Evolutionary conservation across 2,888 invertebrate genomes (phyloP).

Genomic region (Brachycybe producta): DNA sequence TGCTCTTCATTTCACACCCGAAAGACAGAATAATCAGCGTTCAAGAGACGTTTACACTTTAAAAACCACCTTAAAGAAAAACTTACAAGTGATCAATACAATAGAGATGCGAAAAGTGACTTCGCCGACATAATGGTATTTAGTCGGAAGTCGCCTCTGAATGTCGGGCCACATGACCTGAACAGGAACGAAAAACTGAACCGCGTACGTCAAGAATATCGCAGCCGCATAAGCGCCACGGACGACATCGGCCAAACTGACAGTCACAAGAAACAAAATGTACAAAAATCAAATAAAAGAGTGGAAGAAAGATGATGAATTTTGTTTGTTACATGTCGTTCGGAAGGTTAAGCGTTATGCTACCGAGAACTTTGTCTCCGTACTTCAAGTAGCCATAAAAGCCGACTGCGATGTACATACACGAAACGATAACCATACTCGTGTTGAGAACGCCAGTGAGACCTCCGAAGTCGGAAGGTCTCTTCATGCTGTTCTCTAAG

Average conservation of each 20-base stretch:
- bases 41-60: too few species aligned
- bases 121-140: conserved; percentile 5
- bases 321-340: conserved; percentile 24
- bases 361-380: conserved; percentile 34
- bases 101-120: conserved; percentile 1
- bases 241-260: conserved; percentile 66
- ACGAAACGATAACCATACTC: conserved; percentile 36
- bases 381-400: conserved; percentile 42
- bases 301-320: not conserved
- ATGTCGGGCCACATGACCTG: conserved; percentile 74
- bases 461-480: conserved; percentile 37
- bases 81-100: conserved; percentile 14
- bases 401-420: conserved; percentile 37
- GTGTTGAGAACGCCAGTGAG: conserved; percentile 37
- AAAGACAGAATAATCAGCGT: too few species aligned
- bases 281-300: not conserved
- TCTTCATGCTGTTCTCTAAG: conserved; percentile 39
- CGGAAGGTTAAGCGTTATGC: conserved; percentile 41
- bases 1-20: too few species aligned
- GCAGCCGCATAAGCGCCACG: conserved; percentile 71
- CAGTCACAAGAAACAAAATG: conserved; percentile 29
- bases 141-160: conserved; percentile 21
- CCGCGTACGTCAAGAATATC: conserved; percentile 80
- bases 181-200: conserved; percentile 89
- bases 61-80: too few species aligned